A percentile compares a stretch with the other conserved stretches of the same genome.
phyloP scores from a whole-genome alignment of 1,140 invertebrate species.

The Amyelois transitella region DNA sequence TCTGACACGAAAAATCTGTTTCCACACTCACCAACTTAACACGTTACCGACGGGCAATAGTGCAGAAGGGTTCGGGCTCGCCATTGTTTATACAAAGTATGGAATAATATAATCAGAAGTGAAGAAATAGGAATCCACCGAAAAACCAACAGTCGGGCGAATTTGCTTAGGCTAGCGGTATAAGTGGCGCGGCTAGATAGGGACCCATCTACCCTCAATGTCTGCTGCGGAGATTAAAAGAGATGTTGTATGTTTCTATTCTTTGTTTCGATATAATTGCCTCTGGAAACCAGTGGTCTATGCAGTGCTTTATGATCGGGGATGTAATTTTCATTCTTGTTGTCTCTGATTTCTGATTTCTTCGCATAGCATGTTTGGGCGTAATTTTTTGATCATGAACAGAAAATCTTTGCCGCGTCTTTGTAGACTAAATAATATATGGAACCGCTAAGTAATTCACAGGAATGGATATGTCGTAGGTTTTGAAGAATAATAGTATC shows the following conservation, averaged over 20 bases:
- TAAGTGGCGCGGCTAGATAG: slow-evolving; percentile 57
- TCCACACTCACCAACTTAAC: slow-evolving; percentile 34
- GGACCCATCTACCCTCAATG: slow-evolving; percentile 34
- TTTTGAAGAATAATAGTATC: too few relatives aligned
- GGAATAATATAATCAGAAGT: slow-evolving; percentile 73
- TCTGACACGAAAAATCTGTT: slow-evolving; percentile 22
- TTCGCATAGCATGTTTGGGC: too few relatives aligned
- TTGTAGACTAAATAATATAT: too few relatives aligned
- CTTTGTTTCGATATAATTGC: not conserved
- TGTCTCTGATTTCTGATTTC: too few relatives aligned
- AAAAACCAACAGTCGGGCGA: slow-evolving; percentile 68
- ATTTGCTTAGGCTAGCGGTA: slow-evolving; percentile 73
- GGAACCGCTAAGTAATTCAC: too few relatives aligned
- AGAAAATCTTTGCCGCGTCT: too few relatives aligned
- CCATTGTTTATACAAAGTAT: slow-evolving; percentile 72
- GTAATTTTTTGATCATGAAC: too few relatives aligned
- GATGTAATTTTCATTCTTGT: too few relatives aligned
- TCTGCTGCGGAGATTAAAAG: slow-evolving; percentile 31
- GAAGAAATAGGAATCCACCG: slow-evolving; percentile 70
- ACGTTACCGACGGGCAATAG: slow-evolving; percentile 44
- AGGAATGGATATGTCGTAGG: too few relatives aligned
- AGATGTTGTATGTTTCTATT: slow-evolving; percentile 2
- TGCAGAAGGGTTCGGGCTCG: slow-evolving; percentile 59
- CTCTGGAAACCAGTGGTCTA: too few relatives aligned
- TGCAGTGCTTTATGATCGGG: too few relatives aligned